Evolutionary conservation across 37 sponge, comb jelly and placozoan species (phyloP).

Genomic region (Sycon ciliatum): DNA sequence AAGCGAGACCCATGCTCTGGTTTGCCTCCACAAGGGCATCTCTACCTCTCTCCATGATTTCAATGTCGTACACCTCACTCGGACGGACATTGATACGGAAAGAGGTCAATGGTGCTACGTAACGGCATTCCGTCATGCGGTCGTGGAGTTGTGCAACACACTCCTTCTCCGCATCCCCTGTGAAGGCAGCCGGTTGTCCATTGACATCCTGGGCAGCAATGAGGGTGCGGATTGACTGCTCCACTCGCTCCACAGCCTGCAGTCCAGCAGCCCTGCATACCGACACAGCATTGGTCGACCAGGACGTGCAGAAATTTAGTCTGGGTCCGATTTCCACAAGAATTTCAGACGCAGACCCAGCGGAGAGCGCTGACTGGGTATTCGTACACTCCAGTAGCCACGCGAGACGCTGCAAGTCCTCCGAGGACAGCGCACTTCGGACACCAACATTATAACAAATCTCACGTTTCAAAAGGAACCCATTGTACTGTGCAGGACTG

Average conservation of each 20-base stretch:
- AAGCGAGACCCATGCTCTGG: neutral
- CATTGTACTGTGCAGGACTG: neutral
- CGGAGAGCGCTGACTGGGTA: no score
- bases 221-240: neutral
- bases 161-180: neutral
- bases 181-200: neutral
- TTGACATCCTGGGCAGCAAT: neutral
- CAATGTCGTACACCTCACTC: neutral
- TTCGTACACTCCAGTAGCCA: neutral
- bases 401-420: neutral
- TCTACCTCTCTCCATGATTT: neutral
- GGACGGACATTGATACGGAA: neutral
- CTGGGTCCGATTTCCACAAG: slow-evolving; percentile 21
- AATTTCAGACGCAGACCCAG: neutral
- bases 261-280: slow-evolving; percentile 8
- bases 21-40: slow-evolving; percentile 13
- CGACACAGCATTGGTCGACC: slow-evolving; percentile 17
- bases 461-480: neutral
- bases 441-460: neutral
- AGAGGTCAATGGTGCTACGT: neutral
- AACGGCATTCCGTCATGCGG: slow-evolving; percentile 12
- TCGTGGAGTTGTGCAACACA: neutral
- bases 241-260: slow-evolving; percentile 1
- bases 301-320: slow-evolving; percentile 16
- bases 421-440: neutral